Percentiles rank a stretch among this genome's conserved stretches.
These are phyloP conservation scores for Apodemus sylvaticus DNA, from an alignment of 2,113 vertebrate species.

Conservation along the genomic window DNA sequence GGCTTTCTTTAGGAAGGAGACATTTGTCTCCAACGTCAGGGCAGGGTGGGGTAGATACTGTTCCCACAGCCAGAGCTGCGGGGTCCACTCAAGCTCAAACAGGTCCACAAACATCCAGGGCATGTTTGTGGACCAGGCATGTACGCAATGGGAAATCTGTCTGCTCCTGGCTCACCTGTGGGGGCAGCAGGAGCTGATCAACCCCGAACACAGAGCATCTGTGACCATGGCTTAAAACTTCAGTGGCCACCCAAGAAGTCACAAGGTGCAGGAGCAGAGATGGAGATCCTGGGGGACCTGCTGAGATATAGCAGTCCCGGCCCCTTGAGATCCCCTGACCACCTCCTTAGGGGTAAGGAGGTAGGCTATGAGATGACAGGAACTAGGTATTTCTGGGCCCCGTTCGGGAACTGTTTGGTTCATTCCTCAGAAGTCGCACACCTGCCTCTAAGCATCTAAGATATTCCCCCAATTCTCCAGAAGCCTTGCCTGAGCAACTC, in stretches of 20 bases:
- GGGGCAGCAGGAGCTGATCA: background rate
- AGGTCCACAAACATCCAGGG: background rate
- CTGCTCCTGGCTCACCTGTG: background rate
- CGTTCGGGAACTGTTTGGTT: background rate
- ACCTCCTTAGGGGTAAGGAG: background rate
- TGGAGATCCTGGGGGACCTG: no score
- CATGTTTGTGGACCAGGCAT: background rate
- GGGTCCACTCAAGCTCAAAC: background rate
- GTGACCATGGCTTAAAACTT: background rate
- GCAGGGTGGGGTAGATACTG: background rate
- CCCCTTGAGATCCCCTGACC: background rate
- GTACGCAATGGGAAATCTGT: background rate
- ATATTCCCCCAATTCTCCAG: background rate
- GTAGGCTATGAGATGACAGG: background rate
- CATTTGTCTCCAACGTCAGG: background rate
- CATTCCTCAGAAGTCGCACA: background rate
- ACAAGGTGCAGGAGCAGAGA: background rate
- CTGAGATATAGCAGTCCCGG: background rate
- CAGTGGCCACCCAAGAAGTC: background rate
- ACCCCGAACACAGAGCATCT: background rate
- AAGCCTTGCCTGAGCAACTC: background rate
- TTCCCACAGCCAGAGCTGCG: background rate
- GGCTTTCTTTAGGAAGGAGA: background rate
- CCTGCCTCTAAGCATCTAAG: background rate
- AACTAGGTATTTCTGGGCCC: background rate